Evolutionary conservation across 2,113 vertebrate species (phyloP), one percentile per base, ranked within the genome.

Genomic region (Notarius lentiginosus): DNA sequence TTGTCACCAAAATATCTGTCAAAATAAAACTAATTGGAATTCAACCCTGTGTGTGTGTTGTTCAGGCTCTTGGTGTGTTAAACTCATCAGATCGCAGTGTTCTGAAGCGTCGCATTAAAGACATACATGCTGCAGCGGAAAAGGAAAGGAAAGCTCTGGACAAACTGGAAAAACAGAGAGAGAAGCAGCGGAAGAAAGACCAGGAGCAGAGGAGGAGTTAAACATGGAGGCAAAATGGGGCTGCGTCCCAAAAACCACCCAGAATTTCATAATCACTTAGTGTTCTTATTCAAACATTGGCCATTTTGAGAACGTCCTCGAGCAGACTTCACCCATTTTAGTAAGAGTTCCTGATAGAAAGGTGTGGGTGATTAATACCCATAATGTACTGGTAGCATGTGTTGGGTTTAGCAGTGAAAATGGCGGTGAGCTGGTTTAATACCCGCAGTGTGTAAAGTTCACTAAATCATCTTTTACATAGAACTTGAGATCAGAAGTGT

Each of bases 61-160:
- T 53, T 1, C 92, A 97, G 96, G 95, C 94, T 30, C 95, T 97
- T 90, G 97, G 97, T 4, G 96, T 98, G 87, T 90, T 94, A 93
- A 96, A 94, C 90, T 95, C 96, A 0, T 94, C 96, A 0, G 96
- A 98, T 75, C 96, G 97, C 12, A 93, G 95, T 0, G 84, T 94
- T 11, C 94, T 98, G 89, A 98, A 97, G 92, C 92, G 96, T 30
- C 95, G 96, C 85, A 92, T 98, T 80, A 97, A 96, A 93, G 97
- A 97, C 80, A 92, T 98, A 88, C 96, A 95, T 0, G 82, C 88
- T 0, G 96, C 96, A 0, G 95, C 92, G 0, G 95, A 97, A 93
- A 97, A 95, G 90, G 96, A 97, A 85, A 94, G 94, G 61, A 97
- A 97, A 87, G 96, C 96, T 55, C 93, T 95, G 93, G 96, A 96